These are phyloP conservation scores for Ylistrum balloti DNA, from an alignment of 1,140 invertebrate genomes.

Conservation along the genomic window DNA sequence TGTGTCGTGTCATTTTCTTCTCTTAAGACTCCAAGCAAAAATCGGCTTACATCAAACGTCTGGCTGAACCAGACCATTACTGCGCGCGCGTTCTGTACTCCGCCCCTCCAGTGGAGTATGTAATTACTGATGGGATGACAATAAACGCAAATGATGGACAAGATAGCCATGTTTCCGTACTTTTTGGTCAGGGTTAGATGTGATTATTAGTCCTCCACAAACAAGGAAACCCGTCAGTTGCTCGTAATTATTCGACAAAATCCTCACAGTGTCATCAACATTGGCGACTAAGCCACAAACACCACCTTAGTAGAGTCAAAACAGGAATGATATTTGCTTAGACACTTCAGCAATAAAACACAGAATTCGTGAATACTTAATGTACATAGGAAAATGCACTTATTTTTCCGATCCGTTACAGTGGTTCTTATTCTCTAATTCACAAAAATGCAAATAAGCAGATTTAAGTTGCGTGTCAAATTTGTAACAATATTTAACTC, in stretches of 20 bases:
- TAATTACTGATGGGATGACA: constrained; percentile 24
- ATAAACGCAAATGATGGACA: constrained; percentile 23
- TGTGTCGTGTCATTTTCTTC: not conserved
- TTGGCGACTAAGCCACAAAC: not conserved
- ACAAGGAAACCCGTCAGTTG: constrained; percentile 16
- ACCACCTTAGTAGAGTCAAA: not conserved
- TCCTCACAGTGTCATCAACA: not conserved
- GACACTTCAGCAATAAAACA: not conserved
- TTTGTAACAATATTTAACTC: no score
- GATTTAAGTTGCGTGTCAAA: no score
- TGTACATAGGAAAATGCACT: not conserved
- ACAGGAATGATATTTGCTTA: not conserved
- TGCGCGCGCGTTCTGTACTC: not conserved
- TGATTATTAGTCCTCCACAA: constrained; percentile 15
- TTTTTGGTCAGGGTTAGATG: constrained; percentile 13
- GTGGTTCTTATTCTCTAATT: no score
- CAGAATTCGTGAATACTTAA: not conserved
- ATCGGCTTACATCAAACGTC: constrained; percentile 37
- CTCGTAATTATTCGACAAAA: not conserved
- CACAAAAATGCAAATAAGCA: no score
- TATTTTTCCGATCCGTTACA: no score
- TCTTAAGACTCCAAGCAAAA: not conserved
- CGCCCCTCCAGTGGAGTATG: not conserved
- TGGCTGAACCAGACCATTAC: constrained; percentile 13
- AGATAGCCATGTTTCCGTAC: constrained; percentile 8